Percentiles rank a stretch among this genome's conserved stretches.
These are phyloP conservation scores for Cepaea hortensis DNA, from an alignment of 2,888 invertebrate species.

Conservation along the genomic window DNA sequence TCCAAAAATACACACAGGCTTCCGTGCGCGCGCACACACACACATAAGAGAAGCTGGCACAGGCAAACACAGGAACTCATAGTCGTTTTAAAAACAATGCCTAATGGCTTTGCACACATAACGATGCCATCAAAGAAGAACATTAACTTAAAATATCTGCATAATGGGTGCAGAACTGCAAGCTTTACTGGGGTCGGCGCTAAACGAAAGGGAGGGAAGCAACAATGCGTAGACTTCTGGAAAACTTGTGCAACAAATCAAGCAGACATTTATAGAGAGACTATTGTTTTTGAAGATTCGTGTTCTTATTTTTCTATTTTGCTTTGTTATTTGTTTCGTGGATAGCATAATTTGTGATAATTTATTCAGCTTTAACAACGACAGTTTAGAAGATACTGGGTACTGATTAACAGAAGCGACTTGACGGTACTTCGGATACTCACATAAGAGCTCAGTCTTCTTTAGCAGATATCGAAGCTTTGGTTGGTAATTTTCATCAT, in stretches of 20 bases:
- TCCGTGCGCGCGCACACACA: not conserved
- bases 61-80: not conserved
- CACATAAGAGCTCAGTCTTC: no score
- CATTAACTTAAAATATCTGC: constrained; percentile 3
- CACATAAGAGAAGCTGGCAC: not conserved
- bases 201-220: not conserved
- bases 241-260: not conserved
- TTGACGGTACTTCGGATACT: no score
- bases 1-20: not conserved
- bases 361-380: no score
- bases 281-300: not conserved
- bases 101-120: constrained; percentile 24
- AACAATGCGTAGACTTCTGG: not conserved
- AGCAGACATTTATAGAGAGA: not conserved
- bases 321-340: not conserved
- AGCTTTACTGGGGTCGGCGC: not conserved
- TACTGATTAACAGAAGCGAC: no score
- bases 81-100: not conserved
- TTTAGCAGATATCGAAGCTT: no score
- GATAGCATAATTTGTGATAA: no score
- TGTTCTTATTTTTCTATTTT: not conserved
- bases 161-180: not conserved
- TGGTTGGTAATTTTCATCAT: no score
- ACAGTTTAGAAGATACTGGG: no score
- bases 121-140: not conserved